Evolutionary conservation across 1,140 invertebrate species (phyloP).

Genomic region (Aphelenchoides avenae): DNA sequence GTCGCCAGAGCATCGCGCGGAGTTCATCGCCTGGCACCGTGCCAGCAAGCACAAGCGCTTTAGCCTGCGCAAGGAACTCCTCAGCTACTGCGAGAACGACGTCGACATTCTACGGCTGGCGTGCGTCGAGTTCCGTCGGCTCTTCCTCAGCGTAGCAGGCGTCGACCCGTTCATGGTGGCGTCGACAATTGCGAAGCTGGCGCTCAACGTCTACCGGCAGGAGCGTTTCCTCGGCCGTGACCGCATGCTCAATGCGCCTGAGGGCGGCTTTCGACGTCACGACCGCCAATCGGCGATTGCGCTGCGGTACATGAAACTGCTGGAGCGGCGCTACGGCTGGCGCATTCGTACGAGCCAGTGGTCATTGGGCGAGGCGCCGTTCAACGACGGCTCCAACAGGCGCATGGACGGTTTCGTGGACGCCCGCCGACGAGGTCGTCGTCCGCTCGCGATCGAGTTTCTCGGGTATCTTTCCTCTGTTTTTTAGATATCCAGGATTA

Average conservation of each 20-base stretch:
- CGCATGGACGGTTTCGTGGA: background rate
- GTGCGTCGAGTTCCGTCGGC: background rate
- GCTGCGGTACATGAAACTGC: background rate
- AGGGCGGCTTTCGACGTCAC: constrained; percentile 9
- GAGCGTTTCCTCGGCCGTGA: constrained; percentile 3
- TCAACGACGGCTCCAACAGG: constrained; percentile 2
- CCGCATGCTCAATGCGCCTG: background rate
- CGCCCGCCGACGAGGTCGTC: background rate
- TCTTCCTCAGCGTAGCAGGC: background rate
- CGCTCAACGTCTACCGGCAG: background rate
- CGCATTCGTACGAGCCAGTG: constrained; percentile 3
- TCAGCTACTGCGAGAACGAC: background rate
- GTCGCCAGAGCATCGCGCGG: background rate
- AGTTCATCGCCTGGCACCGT: background rate
- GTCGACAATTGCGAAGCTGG: constrained; percentile 4
- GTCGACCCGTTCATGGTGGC: constrained; percentile 1
- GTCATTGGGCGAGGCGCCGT: constrained; percentile 4
- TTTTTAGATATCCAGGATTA: too few relatives aligned
- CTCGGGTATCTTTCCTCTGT: background rate
- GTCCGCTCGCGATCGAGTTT: constrained; percentile 9
- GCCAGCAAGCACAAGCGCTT: background rate
- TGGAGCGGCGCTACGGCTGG: background rate
- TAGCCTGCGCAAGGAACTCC: background rate
- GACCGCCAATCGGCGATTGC: background rate
- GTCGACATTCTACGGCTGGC: constrained; percentile 5